A percentile compares a stretch with the other conserved stretches of the same genome.
Evolutionary conservation across 2,888 invertebrate species (phyloP).

Genomic region (Aphodius granarius): DNA sequence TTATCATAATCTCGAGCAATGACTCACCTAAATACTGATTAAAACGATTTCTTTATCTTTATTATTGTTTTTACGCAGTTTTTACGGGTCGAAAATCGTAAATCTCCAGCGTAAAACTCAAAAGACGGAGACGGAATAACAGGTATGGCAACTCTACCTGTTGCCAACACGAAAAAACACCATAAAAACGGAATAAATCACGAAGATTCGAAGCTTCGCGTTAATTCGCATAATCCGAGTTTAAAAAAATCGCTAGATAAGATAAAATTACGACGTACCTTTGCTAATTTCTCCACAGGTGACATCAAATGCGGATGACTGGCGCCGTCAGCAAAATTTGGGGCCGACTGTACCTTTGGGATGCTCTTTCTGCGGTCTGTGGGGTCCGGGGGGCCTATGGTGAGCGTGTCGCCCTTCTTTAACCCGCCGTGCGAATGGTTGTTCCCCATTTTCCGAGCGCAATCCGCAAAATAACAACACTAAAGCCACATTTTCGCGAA

Average conservation of each 20-base stretch:
- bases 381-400: conserved; percentile 42
- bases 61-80: background rate
- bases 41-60: background rate
- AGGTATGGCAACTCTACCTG: background rate
- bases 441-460: conserved; percentile 47
- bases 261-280: conserved; percentile 61
- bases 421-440: conserved; percentile 46
- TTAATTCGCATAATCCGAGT: background rate
- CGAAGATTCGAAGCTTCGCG: background rate
- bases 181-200: background rate
- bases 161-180: background rate
- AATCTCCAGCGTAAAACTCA: background rate
- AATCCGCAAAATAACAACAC: conserved; percentile 5
- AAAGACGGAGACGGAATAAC: background rate
- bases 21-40: background rate
- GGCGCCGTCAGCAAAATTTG: conserved; percentile 53
- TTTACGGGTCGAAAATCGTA: background rate
- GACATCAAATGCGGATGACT: conserved; percentile 61
- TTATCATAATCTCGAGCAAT: background rate
- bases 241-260: background rate
- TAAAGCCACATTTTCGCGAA: conserved; percentile 30
- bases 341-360: conserved; percentile 65
- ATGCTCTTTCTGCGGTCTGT: conserved; percentile 54
- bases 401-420: conserved; percentile 41
- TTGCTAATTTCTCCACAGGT: conserved; percentile 75